Conservation (phyloP, 2,797 vertebrate species). For the Cetoscarus ocellatus region DNA sequence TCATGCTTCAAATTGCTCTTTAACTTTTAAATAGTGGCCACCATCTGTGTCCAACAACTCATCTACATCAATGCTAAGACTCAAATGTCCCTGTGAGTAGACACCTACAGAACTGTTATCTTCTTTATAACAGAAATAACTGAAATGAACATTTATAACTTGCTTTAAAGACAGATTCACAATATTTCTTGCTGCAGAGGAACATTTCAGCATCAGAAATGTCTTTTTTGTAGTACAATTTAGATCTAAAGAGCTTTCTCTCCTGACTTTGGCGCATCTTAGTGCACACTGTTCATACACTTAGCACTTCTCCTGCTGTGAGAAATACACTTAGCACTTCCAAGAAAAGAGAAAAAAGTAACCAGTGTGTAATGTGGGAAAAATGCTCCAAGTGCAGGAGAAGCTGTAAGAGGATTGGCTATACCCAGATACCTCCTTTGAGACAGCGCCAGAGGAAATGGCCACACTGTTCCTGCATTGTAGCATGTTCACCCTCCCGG, state of each 20-base stretch:
- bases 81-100: not conserved
- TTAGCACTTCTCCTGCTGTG: conserved; percentile 20
- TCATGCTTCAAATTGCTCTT: no score
- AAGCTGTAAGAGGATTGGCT: conserved; percentile 30
- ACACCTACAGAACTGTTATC: not conserved
- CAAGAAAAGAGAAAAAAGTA: not conserved
- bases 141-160: not conserved
- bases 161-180: not conserved
- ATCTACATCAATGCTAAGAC: conserved; percentile 29
- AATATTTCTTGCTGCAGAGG: conserved; percentile 16
- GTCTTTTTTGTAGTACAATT: conserved; percentile 17
- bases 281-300: not conserved
- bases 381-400: conserved; percentile 19
- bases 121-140: conserved; percentile 15
- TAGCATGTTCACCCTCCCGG: conserved; percentile 28
- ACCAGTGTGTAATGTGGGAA: conserved; percentile 25
- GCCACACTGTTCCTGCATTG: conserved; percentile 27
- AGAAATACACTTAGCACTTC: not conserved
- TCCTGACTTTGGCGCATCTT: conserved; percentile 10
- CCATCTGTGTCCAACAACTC: not conserved
- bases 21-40: conserved; percentile 1
- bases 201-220: conserved; percentile 1
- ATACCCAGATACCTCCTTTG: conserved; percentile 7
- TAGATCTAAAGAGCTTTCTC: conserved; percentile 6
- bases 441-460: conserved; percentile 43